Conservation (phyloP, 2,797 vertebrate species). For the Melanogrammus aeglefinus region DNA sequence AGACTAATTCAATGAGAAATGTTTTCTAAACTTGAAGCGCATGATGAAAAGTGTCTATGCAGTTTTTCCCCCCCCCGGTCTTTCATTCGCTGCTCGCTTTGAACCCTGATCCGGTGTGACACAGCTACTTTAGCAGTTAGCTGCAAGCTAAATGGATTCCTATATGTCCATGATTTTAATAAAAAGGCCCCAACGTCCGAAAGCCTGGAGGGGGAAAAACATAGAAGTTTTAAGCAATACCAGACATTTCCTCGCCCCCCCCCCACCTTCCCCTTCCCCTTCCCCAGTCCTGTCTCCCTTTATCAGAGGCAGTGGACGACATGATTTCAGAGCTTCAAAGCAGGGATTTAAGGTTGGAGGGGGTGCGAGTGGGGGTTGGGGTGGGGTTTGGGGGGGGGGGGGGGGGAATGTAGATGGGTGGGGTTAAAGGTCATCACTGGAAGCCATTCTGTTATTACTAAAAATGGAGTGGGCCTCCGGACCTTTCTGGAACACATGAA, state of each 20-base stretch:
- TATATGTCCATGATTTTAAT: conserved; percentile 2
- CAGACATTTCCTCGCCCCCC: conserved; percentile 3
- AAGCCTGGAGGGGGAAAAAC: conserved; percentile 11
- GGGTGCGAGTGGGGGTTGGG: background rate
- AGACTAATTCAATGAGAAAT: background rate
- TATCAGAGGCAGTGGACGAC: conserved; percentile 30
- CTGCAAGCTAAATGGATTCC: conserved; percentile 2
- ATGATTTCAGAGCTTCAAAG: conserved; percentile 46
- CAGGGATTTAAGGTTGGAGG: conserved; percentile 33
- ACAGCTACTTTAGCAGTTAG: background rate
- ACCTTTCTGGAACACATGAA: conserved; percentile 53
- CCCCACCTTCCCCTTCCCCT: background rate
- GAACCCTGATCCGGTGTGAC: conserved; percentile 1
- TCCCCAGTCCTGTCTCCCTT: conserved; percentile 26
- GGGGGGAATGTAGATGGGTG: conserved; percentile 27
- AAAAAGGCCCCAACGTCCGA: background rate
- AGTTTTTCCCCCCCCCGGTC: background rate
- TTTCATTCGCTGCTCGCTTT: background rate
- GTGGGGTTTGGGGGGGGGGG: background rate
- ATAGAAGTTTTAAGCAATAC: conserved; percentile 17
- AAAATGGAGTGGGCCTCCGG: conserved; percentile 58
- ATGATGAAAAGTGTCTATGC: background rate
- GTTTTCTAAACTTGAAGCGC: background rate
- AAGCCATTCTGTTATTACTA: conserved; percentile 70
- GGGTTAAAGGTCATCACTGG: conserved; percentile 52